Conservation (phyloP, 2,888 invertebrate genomes). For the Serripes groenlandicus region DNA sequence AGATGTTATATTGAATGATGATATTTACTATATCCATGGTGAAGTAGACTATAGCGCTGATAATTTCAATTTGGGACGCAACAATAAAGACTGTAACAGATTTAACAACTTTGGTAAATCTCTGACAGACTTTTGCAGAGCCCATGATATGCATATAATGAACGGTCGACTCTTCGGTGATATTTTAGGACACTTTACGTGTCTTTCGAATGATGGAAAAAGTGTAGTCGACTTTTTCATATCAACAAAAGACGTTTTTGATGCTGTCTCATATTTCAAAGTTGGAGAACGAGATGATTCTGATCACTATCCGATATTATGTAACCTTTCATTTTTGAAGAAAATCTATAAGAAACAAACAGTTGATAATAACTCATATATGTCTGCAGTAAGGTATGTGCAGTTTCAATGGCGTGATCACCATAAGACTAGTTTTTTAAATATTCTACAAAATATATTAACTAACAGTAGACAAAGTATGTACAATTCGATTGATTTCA, state of each 20-base stretch:
- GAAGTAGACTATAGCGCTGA: slow-evolving; percentile 7
- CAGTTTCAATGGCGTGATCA: too few relatives aligned
- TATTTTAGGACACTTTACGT: background rate
- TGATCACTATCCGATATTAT: slow-evolving; percentile 22
- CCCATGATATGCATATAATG: background rate
- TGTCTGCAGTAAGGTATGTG: too few relatives aligned
- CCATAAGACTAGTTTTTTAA: too few relatives aligned
- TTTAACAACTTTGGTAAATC: slow-evolving; percentile 7
- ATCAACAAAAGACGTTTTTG: background rate
- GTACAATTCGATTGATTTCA: too few relatives aligned
- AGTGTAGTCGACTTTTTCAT: background rate
- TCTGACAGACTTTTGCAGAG: slow-evolving; percentile 1
- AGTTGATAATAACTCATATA: too few relatives aligned
- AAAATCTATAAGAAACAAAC: too few relatives aligned
- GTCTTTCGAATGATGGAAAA: background rate
- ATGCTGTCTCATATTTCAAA: background rate
- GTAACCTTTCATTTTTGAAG: too few relatives aligned
- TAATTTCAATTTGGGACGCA: background rate
- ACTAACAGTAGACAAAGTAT: too few relatives aligned
- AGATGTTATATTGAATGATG: too few relatives aligned
- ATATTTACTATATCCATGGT: too few relatives aligned
- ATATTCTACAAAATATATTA: too few relatives aligned
- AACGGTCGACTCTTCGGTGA: background rate
- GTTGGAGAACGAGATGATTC: slow-evolving; percentile 12
- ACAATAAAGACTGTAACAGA: background rate